Evolutionary conservation across 2,797 vertebrate genomes (phyloP).

Genomic region (Bradypus variegatus): DNA sequence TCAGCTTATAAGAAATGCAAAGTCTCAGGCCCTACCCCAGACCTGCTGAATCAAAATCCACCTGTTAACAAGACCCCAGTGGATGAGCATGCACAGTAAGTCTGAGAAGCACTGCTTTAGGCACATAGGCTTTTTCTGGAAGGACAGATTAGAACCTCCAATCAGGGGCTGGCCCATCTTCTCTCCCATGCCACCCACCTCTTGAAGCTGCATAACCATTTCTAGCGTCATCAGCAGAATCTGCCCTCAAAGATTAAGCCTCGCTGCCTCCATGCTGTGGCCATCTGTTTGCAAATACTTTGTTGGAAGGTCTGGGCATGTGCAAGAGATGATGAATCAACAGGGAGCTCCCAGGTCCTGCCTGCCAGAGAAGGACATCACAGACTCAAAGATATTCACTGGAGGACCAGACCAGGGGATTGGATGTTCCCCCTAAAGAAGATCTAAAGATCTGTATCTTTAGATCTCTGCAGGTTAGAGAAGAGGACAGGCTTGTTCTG

Average conservation of each 20-base stretch:
- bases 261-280: not conserved
- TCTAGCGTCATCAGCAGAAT: not conserved
- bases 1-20: not conserved
- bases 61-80: not conserved
- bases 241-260: conserved; percentile 18
- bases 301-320: not conserved
- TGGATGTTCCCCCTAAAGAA: not conserved
- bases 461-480: not conserved
- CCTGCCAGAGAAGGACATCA: not conserved
- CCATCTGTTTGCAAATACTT: conserved; percentile 31
- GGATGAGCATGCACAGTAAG: not conserved
- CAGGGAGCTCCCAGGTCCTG: not conserved
- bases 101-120: not conserved
- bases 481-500: conserved; percentile 2
- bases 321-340: not conserved
- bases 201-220: not conserved
- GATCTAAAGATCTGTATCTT: not conserved
- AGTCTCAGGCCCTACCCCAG: not conserved
- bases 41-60: not conserved
- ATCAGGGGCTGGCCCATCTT: not conserved
- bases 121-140: not conserved
- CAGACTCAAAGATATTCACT: not conserved
- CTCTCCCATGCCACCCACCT: not conserved
- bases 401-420: not conserved
- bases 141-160: not conserved